Percentiles rank a stretch among this genome's conserved stretches.
Conservation (phyloP, 2,888 invertebrate species). For the Prenolepis imparis region DNA sequence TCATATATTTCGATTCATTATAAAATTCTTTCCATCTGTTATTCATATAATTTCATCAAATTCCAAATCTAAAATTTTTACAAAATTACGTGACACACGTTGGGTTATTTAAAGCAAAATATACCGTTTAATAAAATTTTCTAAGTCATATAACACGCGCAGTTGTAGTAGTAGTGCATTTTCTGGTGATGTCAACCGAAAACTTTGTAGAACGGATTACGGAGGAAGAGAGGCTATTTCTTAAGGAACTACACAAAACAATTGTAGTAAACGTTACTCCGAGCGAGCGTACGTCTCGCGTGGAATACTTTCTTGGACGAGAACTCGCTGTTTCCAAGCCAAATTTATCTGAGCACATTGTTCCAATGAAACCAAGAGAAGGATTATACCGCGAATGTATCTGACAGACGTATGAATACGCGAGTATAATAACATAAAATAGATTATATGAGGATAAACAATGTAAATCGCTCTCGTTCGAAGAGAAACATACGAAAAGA, state of each 20-base stretch:
- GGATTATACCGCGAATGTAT: constrained; percentile 39
- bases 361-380: constrained; percentile 45
- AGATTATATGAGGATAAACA: constrained; percentile 19
- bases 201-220: constrained; percentile 23
- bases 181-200: constrained; percentile 27
- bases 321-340: constrained; percentile 21
- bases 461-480: neutral
- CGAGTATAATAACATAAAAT: neutral
- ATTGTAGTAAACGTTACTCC: constrained; percentile 24
- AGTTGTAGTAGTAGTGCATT: neutral
- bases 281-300: neutral
- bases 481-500: neutral
- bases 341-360: constrained; percentile 37
- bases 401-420: neutral
- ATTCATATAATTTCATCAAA: neutral
- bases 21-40: neutral
- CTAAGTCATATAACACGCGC: neutral
- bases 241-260: constrained; percentile 34
- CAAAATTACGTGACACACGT: neutral
- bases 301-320: constrained; percentile 20
- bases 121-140: neutral
- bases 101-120: neutral
- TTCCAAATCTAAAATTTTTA: neutral
- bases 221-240: neutral
- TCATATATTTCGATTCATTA: constrained; percentile 8